A percentile compares a stretch with the other conserved stretches of the same genome.
These are phyloP conservation scores for Sclerodermus sp. DNA, from an alignment of 2,888 invertebrate genomes.

Conservation along the genomic window DNA sequence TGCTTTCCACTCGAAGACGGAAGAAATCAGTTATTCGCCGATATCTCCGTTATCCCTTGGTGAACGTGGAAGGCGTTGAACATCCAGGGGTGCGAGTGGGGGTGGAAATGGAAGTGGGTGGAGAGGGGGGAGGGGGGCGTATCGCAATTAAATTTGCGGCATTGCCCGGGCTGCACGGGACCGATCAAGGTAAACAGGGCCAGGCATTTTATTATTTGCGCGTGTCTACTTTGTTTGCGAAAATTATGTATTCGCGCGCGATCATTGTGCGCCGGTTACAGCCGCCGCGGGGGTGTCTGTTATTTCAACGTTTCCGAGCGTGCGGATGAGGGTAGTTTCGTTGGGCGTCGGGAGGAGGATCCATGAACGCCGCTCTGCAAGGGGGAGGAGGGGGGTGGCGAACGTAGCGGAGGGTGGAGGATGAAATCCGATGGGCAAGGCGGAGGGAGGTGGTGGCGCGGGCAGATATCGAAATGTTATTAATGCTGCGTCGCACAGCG, in stretches of 20 bases:
- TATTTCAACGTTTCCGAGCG: constrained; percentile 53
- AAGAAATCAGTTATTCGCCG: too few relatives aligned
- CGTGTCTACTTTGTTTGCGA: constrained; percentile 53
- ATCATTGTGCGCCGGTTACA: constrained; percentile 55
- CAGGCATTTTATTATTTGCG: constrained; percentile 54
- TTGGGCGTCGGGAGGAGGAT: constrained; percentile 25
- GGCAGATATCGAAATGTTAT: constrained; percentile 49
- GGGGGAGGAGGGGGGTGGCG: constrained; percentile 7
- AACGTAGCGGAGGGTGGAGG: background rate
- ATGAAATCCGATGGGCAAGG: background rate
- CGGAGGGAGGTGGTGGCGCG: background rate
- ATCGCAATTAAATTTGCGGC: constrained; percentile 44
- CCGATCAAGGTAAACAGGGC: constrained; percentile 44
- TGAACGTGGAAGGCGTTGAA: too few relatives aligned
- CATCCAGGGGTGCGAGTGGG: too few relatives aligned
- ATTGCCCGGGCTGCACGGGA: constrained; percentile 22
- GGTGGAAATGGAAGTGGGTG: too few relatives aligned
- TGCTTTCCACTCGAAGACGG: too few relatives aligned
- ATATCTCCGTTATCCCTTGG: too few relatives aligned
- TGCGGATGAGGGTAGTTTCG: constrained; percentile 22
- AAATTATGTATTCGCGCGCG: constrained; percentile 56
- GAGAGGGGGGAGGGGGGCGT: constrained; percentile 2
- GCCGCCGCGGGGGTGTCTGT: constrained; percentile 31
- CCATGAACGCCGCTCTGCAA: constrained; percentile 21
- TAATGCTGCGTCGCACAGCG: constrained; percentile 42